Evolutionary conservation across 2,888 invertebrate species (phyloP).

Genomic region (Polyploca ridens): DNA sequence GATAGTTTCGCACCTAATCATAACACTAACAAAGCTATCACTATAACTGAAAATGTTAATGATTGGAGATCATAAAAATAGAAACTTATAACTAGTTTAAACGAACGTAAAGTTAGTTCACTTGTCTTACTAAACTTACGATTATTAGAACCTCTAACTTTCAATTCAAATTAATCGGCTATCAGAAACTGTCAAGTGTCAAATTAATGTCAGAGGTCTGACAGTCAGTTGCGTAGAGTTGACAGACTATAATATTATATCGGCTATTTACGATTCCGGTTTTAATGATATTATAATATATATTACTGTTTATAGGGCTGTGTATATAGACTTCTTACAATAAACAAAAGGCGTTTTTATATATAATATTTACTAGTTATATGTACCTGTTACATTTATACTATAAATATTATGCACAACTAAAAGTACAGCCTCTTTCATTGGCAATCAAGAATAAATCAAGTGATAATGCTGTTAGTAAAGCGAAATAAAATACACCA

Average conservation of each 20-base stretch:
- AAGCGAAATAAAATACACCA: slow-evolving; percentile 70
- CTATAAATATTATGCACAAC: slow-evolving; percentile 61
- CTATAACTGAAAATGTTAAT: neutral
- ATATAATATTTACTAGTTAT: slow-evolving; percentile 23
- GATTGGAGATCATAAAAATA: too few relatives aligned
- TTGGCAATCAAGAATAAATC: slow-evolving; percentile 78
- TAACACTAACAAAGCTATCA: neutral
- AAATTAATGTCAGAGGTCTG: neutral
- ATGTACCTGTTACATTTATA: slow-evolving; percentile 27
- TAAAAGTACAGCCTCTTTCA: slow-evolving; percentile 80
- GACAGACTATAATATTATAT: too few relatives aligned
- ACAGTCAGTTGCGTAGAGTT: neutral
- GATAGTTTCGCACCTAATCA: neutral
- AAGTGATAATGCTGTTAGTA: slow-evolving; percentile 65
- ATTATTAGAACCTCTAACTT: too few relatives aligned
- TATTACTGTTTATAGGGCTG: too few relatives aligned
- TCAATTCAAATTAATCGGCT: too few relatives aligned
- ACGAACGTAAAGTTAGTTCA: too few relatives aligned
- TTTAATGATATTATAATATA: too few relatives aligned
- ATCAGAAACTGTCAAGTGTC: too few relatives aligned
- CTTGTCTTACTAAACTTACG: too few relatives aligned
- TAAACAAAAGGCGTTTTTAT: slow-evolving; percentile 30
- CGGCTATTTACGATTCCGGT: neutral
- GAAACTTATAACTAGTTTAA: too few relatives aligned
- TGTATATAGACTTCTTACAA: neutral